phyloP scores from a whole-genome alignment of 2,113 vertebrate species.

The Gobius niger region DNA sequence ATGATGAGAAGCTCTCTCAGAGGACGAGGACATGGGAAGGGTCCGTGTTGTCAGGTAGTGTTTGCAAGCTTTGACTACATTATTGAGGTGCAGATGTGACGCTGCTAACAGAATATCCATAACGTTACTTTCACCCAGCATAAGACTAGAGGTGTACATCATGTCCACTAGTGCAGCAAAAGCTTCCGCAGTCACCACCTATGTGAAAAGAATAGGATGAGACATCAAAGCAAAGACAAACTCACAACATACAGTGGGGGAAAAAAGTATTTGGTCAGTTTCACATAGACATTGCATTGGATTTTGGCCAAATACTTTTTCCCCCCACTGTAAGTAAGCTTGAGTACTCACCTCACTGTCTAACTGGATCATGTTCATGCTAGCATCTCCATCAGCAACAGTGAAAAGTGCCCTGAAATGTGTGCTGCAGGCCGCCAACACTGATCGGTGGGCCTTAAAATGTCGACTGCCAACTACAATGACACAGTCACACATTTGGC shows the following conservation, averaged over 20 bases:
- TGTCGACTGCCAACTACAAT: slow-evolving; percentile 93
- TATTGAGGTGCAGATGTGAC: slow-evolving; percentile 94
- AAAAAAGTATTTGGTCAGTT: too few species aligned
- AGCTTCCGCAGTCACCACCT: slow-evolving; percentile 93
- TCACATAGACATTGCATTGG: too few species aligned
- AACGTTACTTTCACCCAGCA: slow-evolving; percentile 97
- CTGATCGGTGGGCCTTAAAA: slow-evolving; percentile 95
- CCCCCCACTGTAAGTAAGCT: too few species aligned
- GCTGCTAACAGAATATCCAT: slow-evolving; percentile 96
- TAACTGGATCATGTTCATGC: slow-evolving; percentile 96
- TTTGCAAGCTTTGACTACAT: slow-evolving; percentile 96
- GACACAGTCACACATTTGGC: slow-evolving; percentile 94
- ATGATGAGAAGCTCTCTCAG: slow-evolving; percentile 65
- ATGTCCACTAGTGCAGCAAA: slow-evolving; percentile 96
- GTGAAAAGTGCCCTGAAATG: slow-evolving; percentile 96
- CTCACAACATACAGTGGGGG: too few species aligned
- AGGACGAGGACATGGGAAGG: slow-evolving; percentile 86
- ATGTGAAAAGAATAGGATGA: slow-evolving; percentile 7
- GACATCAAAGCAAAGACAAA: not conserved
- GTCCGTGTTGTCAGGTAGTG: slow-evolving; percentile 96
- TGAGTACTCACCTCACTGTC: slow-evolving; percentile 83
- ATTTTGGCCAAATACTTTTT: too few species aligned
- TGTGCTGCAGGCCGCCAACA: slow-evolving; percentile 94
- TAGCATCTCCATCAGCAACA: slow-evolving; percentile 89
- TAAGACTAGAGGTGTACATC: slow-evolving; percentile 98